Conservation (phyloP, 2,797 vertebrate genomes). For the Micropoecilia bifurca region DNA sequence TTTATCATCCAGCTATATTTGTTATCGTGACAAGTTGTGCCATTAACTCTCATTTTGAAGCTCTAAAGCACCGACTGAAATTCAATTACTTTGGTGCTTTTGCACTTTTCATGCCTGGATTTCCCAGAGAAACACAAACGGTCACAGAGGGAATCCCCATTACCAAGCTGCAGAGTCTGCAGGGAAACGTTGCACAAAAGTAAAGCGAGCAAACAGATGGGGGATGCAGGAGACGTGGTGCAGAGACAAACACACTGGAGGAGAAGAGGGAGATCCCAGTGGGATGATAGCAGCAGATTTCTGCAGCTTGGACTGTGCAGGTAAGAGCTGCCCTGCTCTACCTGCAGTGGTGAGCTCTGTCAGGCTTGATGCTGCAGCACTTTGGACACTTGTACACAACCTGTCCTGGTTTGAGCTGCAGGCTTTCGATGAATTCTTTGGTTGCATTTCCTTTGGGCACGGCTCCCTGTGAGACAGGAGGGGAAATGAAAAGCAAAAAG, state of each 20-base stretch:
- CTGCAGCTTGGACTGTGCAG: slow-evolving; percentile 25
- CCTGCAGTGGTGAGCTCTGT: slow-evolving; percentile 92
- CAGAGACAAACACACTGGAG: slow-evolving; percentile 14
- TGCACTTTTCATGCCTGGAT: slow-evolving; percentile 55
- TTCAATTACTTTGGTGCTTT: slow-evolving; percentile 62
- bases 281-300: slow-evolving; percentile 15
- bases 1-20: too few relatives aligned
- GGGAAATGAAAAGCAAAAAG: background rate
- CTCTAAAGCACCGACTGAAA: background rate
- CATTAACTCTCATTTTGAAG: background rate
- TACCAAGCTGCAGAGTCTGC: slow-evolving; percentile 38
- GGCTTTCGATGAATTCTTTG: slow-evolving; percentile 98
- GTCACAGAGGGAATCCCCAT: slow-evolving; percentile 44
- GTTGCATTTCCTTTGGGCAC: slow-evolving; percentile 98
- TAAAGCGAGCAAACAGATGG: slow-evolving; percentile 9
- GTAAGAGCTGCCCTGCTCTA: slow-evolving; percentile 23
- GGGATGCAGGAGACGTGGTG: slow-evolving; percentile 10
- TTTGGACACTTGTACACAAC: slow-evolving; percentile 99
- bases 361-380: slow-evolving; percentile 99
- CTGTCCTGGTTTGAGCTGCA: slow-evolving; percentile 96
- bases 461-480: slow-evolving; percentile 84
- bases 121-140: slow-evolving; percentile 47
- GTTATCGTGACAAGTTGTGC: too few relatives aligned
- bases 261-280: slow-evolving; percentile 11
- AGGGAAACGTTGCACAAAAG: slow-evolving; percentile 37